Conservation (phyloP, 2,113 vertebrate genomes). For the Apteryx mantelli region DNA sequence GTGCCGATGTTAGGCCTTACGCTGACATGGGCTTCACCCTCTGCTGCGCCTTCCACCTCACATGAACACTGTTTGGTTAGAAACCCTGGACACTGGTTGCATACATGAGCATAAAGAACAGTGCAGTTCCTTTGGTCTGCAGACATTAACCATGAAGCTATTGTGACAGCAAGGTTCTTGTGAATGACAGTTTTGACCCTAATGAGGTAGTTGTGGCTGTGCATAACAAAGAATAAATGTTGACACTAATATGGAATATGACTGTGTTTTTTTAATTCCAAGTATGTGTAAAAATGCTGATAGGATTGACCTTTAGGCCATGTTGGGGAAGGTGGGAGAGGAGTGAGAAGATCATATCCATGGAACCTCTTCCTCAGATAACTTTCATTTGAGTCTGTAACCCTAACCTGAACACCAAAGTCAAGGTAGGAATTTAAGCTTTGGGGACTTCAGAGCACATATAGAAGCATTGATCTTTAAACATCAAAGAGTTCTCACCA, state of each 20-base stretch:
- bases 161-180: not conserved
- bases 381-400: not conserved
- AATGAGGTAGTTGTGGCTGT: not conserved
- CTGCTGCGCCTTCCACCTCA: not conserved
- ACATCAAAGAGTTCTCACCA: not conserved
- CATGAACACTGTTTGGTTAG: not conserved
- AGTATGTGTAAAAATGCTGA: not conserved
- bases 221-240: not conserved
- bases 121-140: not conserved
- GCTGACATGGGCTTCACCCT: not conserved
- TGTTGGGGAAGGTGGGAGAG: not conserved
- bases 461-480: not conserved
- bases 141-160: not conserved
- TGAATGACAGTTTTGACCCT: not conserved
- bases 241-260: not conserved
- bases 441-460: not conserved
- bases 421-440: not conserved
- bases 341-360: not conserved
- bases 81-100: accelerated
- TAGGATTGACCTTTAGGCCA: not conserved
- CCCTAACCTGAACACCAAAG: not conserved
- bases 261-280: not conserved
- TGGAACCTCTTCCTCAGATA: not conserved
- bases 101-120: not conserved
- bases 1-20: not conserved